phyloP scores from a whole-genome alignment of 1,140 invertebrate species.

The Theocolax elegans region DNA sequence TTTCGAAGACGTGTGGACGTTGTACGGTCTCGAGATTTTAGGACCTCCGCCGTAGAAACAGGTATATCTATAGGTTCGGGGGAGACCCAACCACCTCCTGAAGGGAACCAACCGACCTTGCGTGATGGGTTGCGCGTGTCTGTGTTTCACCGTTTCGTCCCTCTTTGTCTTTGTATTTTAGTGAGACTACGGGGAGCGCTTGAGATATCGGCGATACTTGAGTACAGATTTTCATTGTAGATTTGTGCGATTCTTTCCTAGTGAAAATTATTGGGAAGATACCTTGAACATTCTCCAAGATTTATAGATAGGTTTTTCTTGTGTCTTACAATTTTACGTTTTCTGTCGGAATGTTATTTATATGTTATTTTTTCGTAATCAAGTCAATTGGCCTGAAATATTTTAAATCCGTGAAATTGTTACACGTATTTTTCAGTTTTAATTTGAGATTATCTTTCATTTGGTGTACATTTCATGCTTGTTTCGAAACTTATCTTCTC shows the following conservation, averaged over 20 bases:
- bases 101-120: background rate
- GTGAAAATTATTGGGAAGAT: background rate
- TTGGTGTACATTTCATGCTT: too few relatives aligned
- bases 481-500: too few relatives aligned
- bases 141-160: too few relatives aligned
- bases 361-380: too few relatives aligned
- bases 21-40: background rate
- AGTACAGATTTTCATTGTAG: background rate
- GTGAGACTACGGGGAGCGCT: conserved; percentile 2
- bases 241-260: background rate
- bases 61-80: background rate
- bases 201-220: conserved; percentile 10
- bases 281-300: background rate
- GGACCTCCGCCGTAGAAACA: background rate
- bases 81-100: conserved; percentile 13
- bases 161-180: background rate
- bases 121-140: background rate
- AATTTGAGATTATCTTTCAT: too few relatives aligned
- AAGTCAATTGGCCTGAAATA: too few relatives aligned
- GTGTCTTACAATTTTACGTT: too few relatives aligned
- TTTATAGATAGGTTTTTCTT: too few relatives aligned
- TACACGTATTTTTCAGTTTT: too few relatives aligned
- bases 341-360: too few relatives aligned
- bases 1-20: background rate
- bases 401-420: too few relatives aligned